Conservation (phyloP, 2,888 invertebrate genomes). For the Stictocephala bisonia region DNA sequence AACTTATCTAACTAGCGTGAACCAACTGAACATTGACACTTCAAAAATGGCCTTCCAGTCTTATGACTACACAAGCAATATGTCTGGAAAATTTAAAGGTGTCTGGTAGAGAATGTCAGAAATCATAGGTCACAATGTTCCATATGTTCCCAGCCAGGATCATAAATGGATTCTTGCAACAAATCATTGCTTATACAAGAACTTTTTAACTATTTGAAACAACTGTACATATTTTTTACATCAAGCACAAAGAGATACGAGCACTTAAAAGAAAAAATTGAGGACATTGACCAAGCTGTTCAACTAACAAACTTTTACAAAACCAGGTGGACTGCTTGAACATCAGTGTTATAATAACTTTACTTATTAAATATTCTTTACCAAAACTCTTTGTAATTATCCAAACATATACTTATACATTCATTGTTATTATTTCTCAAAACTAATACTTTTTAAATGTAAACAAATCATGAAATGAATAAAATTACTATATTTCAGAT, state of each 20-base stretch:
- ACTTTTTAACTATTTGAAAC: slow-evolving; percentile 41
- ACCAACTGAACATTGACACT: slow-evolving; percentile 11
- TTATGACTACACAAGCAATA: slow-evolving; percentile 41
- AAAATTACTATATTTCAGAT: too few species aligned
- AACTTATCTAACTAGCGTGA: slow-evolving; percentile 32
- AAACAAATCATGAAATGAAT: too few species aligned
- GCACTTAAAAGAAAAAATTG: slow-evolving; percentile 22
- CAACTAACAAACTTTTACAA: not conserved
- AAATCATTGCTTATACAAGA: slow-evolving; percentile 12
- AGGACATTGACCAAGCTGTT: slow-evolving; percentile 28
- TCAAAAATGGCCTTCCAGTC: slow-evolving; percentile 44
- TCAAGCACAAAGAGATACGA: slow-evolving; percentile 42
- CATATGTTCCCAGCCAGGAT: too few species aligned
- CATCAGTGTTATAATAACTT: too few species aligned
- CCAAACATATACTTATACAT: too few species aligned
- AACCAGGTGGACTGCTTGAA: slow-evolving; percentile 42
- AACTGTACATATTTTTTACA: slow-evolving; percentile 42
- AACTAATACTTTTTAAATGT: too few species aligned
- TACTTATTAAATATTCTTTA: too few species aligned
- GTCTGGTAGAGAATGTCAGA: slow-evolving; percentile 37
- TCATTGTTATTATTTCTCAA: too few species aligned
- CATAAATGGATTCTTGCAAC: slow-evolving; percentile 43
- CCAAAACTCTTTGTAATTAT: too few species aligned
- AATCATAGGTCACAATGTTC: slow-evolving; percentile 26
- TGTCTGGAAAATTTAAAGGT: slow-evolving; percentile 45